Percentiles rank a stretch among this genome's conserved stretches.
Evolutionary conservation across 2,888 invertebrate species (phyloP).

Genomic region (Galerucella pusilla): DNA sequence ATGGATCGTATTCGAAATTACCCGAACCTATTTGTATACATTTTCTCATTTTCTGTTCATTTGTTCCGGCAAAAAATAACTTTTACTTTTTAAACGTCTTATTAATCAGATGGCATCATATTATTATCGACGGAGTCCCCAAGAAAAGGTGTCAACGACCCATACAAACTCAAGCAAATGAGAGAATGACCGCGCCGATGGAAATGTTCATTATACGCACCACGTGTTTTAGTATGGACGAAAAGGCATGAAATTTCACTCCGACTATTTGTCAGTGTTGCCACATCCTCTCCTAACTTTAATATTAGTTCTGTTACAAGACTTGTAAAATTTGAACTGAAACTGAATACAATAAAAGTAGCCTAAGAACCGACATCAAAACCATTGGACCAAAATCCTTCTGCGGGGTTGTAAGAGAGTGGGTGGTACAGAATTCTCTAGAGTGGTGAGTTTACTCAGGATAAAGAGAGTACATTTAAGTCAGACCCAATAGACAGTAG

Average conservation of each 20-base stretch:
- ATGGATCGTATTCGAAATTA: background rate
- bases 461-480: no score
- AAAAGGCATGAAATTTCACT: conserved; percentile 17
- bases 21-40: background rate
- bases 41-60: background rate
- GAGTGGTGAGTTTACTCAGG: no score
- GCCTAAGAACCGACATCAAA: no score
- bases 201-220: background rate
- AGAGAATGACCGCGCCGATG: conserved; percentile 11
- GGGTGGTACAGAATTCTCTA: no score
- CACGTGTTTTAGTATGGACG: conserved; percentile 2
- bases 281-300: background rate
- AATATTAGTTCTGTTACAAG: background rate
- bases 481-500: no score
- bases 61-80: background rate
- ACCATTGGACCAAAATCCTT: no score
- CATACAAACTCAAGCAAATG: conserved; percentile 9
- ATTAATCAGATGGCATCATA: conserved; percentile 12
- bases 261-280: background rate
- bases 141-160: conserved; percentile 18
- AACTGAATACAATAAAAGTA: no score
- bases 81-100: conserved; percentile 17
- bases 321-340: background rate
- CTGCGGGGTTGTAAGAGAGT: no score
- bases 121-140: conserved; percentile 6